These are phyloP conservation scores for Loriculus beryllinus DNA, from an alignment of 2,797 vertebrate species.

Conservation along the genomic window DNA sequence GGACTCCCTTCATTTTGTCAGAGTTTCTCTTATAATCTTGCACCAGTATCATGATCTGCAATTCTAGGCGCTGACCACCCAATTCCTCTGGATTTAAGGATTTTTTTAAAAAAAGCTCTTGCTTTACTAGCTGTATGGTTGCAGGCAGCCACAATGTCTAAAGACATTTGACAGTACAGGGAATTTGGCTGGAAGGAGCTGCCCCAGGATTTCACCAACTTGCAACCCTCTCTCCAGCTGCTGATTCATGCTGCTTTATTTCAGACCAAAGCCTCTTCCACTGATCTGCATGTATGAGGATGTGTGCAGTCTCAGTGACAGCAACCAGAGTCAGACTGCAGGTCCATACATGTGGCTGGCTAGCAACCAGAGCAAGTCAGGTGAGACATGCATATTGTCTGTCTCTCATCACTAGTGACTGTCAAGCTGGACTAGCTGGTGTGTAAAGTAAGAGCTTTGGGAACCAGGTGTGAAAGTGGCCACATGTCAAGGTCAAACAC, in stretches of 20 bases:
- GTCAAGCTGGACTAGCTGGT: not conserved
- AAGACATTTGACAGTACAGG: not conserved
- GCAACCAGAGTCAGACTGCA: not conserved
- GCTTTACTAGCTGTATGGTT: not conserved
- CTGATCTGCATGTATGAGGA: no score
- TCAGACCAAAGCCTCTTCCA: not conserved
- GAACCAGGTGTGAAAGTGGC: not conserved
- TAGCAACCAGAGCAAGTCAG: not conserved
- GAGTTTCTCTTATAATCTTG: not conserved
- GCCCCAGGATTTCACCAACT: not conserved
- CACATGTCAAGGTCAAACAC: not conserved
- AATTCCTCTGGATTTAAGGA: not conserved
- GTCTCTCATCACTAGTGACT: not conserved
- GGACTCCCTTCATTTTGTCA: not conserved
- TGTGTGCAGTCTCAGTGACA: not conserved
- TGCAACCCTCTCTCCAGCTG: not conserved
- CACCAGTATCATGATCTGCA: not conserved
- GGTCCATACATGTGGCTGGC: not conserved
- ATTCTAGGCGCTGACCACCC: not conserved
- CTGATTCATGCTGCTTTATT: not conserved
- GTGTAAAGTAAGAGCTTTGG: not conserved
- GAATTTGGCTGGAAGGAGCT: not conserved
- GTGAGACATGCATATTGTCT: not conserved
- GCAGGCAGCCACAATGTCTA: rapidly evolving
- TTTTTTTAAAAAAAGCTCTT: not conserved